Evolutionary conservation across 2,888 invertebrate species (phyloP), one percentile per base, ranked within the genome.

Genomic region (Lasiommata megera): DNA sequence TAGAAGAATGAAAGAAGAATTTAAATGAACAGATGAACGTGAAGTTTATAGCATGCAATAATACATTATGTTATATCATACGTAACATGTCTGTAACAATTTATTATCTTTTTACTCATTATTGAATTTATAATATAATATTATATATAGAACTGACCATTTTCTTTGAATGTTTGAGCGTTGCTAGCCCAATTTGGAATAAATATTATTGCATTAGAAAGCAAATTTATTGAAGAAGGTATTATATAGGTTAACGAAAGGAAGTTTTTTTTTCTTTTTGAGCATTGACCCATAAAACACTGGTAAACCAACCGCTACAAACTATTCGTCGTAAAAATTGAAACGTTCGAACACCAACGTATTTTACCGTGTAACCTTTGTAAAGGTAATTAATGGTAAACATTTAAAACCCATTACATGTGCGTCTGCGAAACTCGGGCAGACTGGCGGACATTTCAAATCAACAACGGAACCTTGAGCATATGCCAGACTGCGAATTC

Each of bases 401-500:
- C 54, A 57, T 40, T 6, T 31, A 16, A 46, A 46, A 29, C 29
- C 46, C 29, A 16, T 31, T 57, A 36, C 41, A 37, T 53, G 48
- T 48, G 12, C 8, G 53, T 53, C 53, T 53, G 53, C 23, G 47
- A 18, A 48, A 12, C 50, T 54, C 59, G 59, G 55, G 48, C 54
- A 68, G 67, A 65, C 67, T 56, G 56, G 51, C 63, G 52, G 63
- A 62, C 61, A 63, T 61, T 61, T 62, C 53, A 53, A 58, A 64
- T 62, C 55, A 62, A 60, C 56, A 63, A 56, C 57, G 62, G 62
- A 61, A 71, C 66, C 68, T 71, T 69, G 68, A 71, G 67, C 64
- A 58, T 68, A 65, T 73, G 72, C 78, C 80, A 84, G 83, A 82
- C 83, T 67, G 64, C 66, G 65, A 72, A 77, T 79, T 78, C 75